Evolutionary conservation across 2,113 vertebrate genomes (phyloP).

Genomic region (Tylochromis polylepis): DNA sequence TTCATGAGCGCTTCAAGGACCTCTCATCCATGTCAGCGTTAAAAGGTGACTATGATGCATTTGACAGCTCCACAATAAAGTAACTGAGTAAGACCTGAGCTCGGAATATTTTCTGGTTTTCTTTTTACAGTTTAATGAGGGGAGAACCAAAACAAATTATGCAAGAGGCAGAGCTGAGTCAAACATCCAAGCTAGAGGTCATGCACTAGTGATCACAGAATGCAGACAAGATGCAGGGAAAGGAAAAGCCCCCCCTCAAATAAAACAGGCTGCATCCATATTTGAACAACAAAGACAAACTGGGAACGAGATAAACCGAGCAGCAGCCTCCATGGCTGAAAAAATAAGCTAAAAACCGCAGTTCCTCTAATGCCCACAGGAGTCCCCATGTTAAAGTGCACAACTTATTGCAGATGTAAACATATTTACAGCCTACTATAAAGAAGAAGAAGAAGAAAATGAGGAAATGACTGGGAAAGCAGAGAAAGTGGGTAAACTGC

Average conservation of each 20-base stretch:
- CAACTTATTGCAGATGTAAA: not conserved
- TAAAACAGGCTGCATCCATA: not conserved
- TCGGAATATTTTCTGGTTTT: not conserved
- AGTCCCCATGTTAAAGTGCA: not conserved
- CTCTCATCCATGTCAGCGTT: not conserved
- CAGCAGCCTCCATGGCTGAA: not conserved
- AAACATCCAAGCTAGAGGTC: not conserved
- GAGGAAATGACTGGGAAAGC: not conserved
- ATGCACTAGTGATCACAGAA: accelerated
- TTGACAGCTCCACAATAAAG: not conserved
- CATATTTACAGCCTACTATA: not conserved
- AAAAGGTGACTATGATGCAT: not conserved
- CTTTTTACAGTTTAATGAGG: too few species aligned
- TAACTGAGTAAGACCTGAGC: not conserved
- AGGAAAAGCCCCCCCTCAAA: too few species aligned
- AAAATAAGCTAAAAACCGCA: not conserved
- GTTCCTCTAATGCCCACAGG: not conserved
- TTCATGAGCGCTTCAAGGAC: not conserved
- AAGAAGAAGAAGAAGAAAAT: not conserved
- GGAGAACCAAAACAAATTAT: not conserved
- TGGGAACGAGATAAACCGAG: accelerated
- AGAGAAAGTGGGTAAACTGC: not conserved
- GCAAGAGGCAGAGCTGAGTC: not conserved
- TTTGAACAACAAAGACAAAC: not conserved
- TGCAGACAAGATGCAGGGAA: not conserved